Conservation (phyloP, 1,140 invertebrate genomes). For the Brachionus koreanus region DNA sequence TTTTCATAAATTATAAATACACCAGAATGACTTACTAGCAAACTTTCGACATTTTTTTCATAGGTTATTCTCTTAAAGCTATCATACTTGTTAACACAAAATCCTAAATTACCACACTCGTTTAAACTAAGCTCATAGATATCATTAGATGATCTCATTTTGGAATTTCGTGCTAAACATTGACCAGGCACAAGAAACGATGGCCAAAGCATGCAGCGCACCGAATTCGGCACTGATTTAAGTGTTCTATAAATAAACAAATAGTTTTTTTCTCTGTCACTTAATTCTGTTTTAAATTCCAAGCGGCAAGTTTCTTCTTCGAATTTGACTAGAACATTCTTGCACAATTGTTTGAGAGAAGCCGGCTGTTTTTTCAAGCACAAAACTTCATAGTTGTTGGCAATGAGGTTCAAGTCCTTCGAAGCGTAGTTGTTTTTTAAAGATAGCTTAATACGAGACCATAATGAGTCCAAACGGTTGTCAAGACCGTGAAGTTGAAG, state of each 20-base stretch:
- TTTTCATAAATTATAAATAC: constrained; percentile 19
- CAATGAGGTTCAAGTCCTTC: constrained; percentile 4
- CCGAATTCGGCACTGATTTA: neutral
- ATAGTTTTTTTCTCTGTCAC: neutral
- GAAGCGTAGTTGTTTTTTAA: neutral
- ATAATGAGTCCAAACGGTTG: neutral
- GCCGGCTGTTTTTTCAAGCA: constrained; percentile 33
- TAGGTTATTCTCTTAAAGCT: neutral
- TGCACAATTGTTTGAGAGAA: constrained; percentile 1
- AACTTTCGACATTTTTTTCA: constrained; percentile 43
- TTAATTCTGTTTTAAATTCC: neutral
- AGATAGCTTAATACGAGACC: constrained; percentile 2
- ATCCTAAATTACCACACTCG: constrained; percentile 13
- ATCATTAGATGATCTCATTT: constrained; percentile 19
- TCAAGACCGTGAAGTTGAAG: constrained; percentile 19
- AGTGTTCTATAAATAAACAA: neutral
- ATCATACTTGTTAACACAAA: neutral
- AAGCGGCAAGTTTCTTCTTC: neutral
- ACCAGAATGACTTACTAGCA: neutral
- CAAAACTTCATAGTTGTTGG: constrained; percentile 34
- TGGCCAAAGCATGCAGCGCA: constrained; percentile 1
- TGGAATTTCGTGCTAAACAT: neutral
- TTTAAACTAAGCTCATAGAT: constrained; percentile 3
- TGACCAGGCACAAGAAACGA: constrained; percentile 28
- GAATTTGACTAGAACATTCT: neutral